phyloP scores from a whole-genome alignment of 2,888 invertebrate species.

The Julus scandinavius region DNA sequence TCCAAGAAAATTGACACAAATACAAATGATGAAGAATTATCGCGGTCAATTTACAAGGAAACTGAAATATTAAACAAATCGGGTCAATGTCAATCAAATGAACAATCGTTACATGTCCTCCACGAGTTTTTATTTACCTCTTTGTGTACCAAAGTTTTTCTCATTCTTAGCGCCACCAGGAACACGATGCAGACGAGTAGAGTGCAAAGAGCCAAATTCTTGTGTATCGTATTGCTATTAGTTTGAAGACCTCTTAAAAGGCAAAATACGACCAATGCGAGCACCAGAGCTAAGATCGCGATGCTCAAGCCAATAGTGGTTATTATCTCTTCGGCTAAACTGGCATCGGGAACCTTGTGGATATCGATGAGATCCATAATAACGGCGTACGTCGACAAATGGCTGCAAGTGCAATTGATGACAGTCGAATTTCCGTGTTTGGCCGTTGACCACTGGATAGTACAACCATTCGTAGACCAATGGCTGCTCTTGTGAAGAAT shows the following conservation, averaged over 20 bases:
- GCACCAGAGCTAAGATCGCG: slow-evolving; percentile 81
- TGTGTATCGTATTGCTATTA: slow-evolving; percentile 93
- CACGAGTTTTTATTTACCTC: slow-evolving; percentile 72
- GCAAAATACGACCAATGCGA: slow-evolving; percentile 83
- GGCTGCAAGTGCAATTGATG: slow-evolving; percentile 92
- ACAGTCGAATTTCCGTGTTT: slow-evolving; percentile 52
- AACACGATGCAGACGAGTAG: slow-evolving; percentile 87
- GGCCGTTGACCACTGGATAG: slow-evolving; percentile 60
- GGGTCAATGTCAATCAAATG: not conserved
- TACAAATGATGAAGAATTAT: slow-evolving; percentile 94
- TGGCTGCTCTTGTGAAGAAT: slow-evolving; percentile 66
- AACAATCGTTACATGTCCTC: not conserved
- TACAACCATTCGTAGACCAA: slow-evolving; percentile 91
- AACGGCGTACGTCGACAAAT: slow-evolving; percentile 90
- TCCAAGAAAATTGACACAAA: slow-evolving; percentile 91
- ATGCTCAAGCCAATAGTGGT: slow-evolving; percentile 90
- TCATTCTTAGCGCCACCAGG: slow-evolving; percentile 85
- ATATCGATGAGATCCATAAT: slow-evolving; percentile 89
- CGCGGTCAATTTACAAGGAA: slow-evolving; percentile 87
- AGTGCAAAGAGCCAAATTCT: slow-evolving; percentile 90
- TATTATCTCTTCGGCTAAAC: slow-evolving; percentile 83
- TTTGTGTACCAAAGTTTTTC: slow-evolving; percentile 81
- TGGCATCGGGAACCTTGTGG: slow-evolving; percentile 83
- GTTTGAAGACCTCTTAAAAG: slow-evolving; percentile 76
- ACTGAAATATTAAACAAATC: slow-evolving; percentile 68